Conservation (phyloP, 2,888 invertebrate species). For the Amorpha juglandis region DNA sequence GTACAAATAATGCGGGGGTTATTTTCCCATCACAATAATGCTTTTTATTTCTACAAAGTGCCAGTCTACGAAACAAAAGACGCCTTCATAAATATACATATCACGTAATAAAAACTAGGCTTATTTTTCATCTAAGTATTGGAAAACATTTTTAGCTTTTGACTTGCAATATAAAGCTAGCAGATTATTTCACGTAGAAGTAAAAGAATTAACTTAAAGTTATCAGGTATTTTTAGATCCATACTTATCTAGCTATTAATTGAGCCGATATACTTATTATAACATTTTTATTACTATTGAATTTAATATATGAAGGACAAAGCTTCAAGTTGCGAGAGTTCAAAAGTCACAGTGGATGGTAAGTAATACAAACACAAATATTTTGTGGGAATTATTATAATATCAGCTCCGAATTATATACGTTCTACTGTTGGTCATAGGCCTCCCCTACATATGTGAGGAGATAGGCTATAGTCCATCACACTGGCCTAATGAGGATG, state of each 20-base stretch:
- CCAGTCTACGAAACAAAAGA: constrained; percentile 39
- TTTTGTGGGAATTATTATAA: neutral
- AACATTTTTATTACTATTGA: neutral
- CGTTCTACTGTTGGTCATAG: too few species aligned
- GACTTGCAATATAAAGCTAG: neutral
- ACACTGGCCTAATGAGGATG: too few species aligned
- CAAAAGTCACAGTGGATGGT: constrained; percentile 1
- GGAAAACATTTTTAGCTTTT: neutral
- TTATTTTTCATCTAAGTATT: constrained; percentile 34
- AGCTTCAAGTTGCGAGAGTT: neutral
- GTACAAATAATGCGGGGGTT: constrained; percentile 47
- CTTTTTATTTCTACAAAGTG: constrained; percentile 43
- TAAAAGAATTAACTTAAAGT: neutral
- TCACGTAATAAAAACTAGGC: constrained; percentile 46
- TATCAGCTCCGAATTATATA: too few species aligned
- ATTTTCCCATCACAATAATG: constrained; percentile 42
- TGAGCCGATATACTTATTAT: too few species aligned
- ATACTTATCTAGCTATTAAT: too few species aligned
- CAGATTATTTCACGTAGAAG: neutral
- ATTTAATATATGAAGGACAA: neutral
- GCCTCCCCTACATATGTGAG: too few species aligned
- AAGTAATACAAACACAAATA: constrained; percentile 6
- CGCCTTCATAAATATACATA: constrained; percentile 43
- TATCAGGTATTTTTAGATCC: too few species aligned
- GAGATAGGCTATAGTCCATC: too few species aligned